A percentile compares a stretch with the other conserved stretches of the same genome.
Conservation (phyloP, 1,140 invertebrate genomes). For the Colletes latitarsis region DNA sequence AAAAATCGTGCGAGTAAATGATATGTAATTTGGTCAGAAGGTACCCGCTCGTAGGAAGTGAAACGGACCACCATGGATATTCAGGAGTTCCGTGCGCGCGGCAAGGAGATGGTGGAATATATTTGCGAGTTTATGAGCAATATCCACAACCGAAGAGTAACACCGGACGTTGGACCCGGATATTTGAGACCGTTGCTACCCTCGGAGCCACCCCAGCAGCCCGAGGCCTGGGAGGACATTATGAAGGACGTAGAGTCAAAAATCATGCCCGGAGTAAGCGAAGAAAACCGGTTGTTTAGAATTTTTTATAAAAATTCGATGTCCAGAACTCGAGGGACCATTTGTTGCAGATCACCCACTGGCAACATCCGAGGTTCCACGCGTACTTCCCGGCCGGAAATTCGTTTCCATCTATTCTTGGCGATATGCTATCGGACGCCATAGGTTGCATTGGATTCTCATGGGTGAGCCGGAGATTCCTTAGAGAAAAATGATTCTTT, state of each 20-base stretch:
- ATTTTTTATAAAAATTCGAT: too few relatives aligned
- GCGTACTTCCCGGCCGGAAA: conserved; percentile 99
- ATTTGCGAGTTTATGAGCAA: conserved; percentile 97
- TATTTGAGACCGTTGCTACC: conserved; percentile 94
- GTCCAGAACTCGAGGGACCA: too few relatives aligned
- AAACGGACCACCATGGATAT: conserved; percentile 87
- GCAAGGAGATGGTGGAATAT: conserved; percentile 99
- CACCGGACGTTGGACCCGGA: conserved; percentile 94
- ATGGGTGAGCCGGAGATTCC: conserved; percentile 87
- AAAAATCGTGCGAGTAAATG: not conserved
- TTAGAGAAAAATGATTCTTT: not conserved
- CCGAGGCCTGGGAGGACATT: conserved; percentile 95
- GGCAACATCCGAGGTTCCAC: conserved; percentile 99
- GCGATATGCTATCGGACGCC: conserved; percentile 98
- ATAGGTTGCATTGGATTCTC: conserved; percentile 99
- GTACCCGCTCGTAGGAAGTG: conserved; percentile 2
- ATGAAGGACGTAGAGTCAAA: conserved; percentile 97
- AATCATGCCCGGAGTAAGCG: conserved; percentile 97
- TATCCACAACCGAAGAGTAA: conserved; percentile 90
- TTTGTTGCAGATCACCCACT: conserved; percentile 91
- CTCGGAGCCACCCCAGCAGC: conserved; percentile 90
- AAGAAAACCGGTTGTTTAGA: not conserved
- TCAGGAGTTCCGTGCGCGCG: conserved; percentile 92
- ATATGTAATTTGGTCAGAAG: not conserved
- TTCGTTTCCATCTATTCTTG: conserved; percentile 97